phyloP scores from a whole-genome alignment of 2,888 invertebrate genomes.

The Nowickia ferox region DNA sequence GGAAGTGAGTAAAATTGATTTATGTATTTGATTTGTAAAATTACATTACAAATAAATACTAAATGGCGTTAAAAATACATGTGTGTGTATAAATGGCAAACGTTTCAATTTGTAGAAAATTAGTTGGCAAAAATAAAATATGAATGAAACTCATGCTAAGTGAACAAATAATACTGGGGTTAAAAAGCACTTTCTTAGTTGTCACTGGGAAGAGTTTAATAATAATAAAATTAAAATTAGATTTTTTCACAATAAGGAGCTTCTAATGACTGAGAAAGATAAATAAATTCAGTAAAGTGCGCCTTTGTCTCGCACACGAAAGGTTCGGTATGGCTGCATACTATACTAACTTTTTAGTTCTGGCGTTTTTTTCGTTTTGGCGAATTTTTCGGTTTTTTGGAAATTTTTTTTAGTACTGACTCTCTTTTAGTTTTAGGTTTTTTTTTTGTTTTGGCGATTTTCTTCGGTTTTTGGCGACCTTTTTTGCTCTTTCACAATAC shows the following conservation, averaged over 20 bases:
- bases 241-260: background rate
- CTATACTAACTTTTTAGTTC: too few relatives aligned
- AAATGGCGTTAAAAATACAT: background rate
- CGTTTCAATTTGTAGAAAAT: slow-evolving; percentile 37
- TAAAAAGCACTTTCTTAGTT: background rate
- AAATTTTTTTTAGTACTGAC: too few relatives aligned
- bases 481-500: too few relatives aligned
- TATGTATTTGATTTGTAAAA: slow-evolving; percentile 42
- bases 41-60: background rate
- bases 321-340: too few relatives aligned
- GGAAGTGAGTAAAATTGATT: slow-evolving; percentile 61
- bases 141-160: background rate
- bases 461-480: too few relatives aligned
- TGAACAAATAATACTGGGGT: background rate
- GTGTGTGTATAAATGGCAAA: slow-evolving; percentile 23
- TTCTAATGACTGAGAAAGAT: too few relatives aligned
- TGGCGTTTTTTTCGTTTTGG: too few relatives aligned
- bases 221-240: background rate
- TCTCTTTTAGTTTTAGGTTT: too few relatives aligned
- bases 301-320: too few relatives aligned
- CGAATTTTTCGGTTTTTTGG: too few relatives aligned
- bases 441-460: too few relatives aligned
- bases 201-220: background rate
- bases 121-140: slow-evolving; percentile 30
- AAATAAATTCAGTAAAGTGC: too few relatives aligned